phyloP scores from a whole-genome alignment of 2,113 vertebrate genomes.

The Hemibagrus wyckioides region DNA sequence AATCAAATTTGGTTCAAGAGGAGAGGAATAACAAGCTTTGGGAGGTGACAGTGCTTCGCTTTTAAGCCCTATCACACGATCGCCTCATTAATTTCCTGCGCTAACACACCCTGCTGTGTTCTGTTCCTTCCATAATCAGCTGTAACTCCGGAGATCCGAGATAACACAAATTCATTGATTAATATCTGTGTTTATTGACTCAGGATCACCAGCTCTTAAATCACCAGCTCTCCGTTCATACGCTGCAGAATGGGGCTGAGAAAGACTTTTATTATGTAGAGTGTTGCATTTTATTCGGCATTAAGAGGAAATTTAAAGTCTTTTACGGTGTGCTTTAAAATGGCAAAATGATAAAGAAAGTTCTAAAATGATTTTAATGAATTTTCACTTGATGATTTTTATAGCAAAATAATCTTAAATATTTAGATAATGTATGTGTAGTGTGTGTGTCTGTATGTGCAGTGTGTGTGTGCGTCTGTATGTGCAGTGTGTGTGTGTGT shows the following conservation, averaged over 20 bases:
- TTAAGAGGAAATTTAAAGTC: neutral
- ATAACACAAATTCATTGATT: neutral
- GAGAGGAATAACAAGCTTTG: neutral
- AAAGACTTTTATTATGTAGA: neutral
- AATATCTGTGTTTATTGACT: conserved; percentile 25
- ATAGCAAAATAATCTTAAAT: neutral
- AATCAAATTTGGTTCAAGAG: neutral
- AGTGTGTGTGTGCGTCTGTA: neutral
- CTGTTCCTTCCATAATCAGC: neutral
- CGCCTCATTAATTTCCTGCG: neutral
- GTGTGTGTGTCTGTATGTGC: no score
- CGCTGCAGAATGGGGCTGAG: neutral
- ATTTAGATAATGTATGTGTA: neutral
- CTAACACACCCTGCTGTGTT: neutral
- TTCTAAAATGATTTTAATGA: neutral
- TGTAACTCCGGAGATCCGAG: neutral
- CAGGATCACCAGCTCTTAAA: neutral
- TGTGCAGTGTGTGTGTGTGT: no score
- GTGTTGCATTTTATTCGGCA: neutral
- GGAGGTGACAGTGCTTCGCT: neutral
- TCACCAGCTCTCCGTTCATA: neutral
- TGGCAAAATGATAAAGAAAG: neutral
- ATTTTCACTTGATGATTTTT: neutral
- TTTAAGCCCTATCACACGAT: neutral
- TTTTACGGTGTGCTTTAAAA: neutral